Evolutionary conservation across 1,140 invertebrate genomes (phyloP), one percentile per base, ranked within the genome.

Genomic region (Sycophila sp.): DNA sequence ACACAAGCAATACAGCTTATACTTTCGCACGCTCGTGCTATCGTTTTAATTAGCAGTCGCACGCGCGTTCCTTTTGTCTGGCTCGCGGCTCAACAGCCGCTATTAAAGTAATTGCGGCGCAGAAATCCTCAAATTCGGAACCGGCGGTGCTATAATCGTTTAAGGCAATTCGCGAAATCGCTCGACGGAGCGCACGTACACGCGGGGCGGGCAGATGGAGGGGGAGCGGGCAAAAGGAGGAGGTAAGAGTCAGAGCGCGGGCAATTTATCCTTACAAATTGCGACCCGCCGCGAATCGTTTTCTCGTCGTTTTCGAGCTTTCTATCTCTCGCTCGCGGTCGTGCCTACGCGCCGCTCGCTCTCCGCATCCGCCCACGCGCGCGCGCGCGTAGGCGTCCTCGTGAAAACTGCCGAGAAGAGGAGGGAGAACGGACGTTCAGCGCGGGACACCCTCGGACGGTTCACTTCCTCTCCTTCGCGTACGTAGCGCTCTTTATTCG

Each of bases 221-320:
- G 19, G 28, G 13, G 26, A 40, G 19, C 19, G 26, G 22, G 19
- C 13, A 55, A 51, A 51, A 24, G 17, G n/a, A 38, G 2, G 2
- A 22, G 17, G 45, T 19, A 17, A 49, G 45, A 49, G 17, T 49
- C 45, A 47, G 51, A 30, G 53, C 34, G 45, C 66, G 34, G 34
- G 22, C 32, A 69, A 69, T 69, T 69, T 69, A 69, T 60, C 56
- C 56, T 60, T 69, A 69, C 66, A 69, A 69, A 69, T 69, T 69
- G 56, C 56, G 24, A 3, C 38, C 38, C 38, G 22, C n/a, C 65
- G 40, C 34, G 24, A 65, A 65, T 66, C 55, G 65, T 40, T 59
- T 49, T 68, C 65, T 59, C 51, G 28, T 59, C 65, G 53, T 55
- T 68, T 68, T 59, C 55, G 64, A 30, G 45, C 26, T 60, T 42